Base-by-base conservation (phyloP, 2,113 vertebrate species). In the Cephalopholis sonnerati region DNA sequence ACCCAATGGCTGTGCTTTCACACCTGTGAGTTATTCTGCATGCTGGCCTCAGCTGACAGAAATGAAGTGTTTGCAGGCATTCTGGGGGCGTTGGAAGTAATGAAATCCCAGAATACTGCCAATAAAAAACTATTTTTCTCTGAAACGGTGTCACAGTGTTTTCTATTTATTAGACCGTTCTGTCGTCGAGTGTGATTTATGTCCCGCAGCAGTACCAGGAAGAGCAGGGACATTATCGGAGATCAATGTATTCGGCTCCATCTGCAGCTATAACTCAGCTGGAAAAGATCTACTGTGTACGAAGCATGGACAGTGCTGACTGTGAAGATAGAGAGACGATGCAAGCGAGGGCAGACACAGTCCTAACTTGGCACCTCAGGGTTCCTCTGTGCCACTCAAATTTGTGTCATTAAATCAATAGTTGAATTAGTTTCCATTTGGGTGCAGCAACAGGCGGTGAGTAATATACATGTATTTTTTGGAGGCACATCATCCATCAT, bases 151-250 rank as follows among this genome's bases (percentile, higher is more conserved):
- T 74, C 81, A 66, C 66, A 70, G 55, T 65, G 36, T 82, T 91
- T 86, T 84, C 73, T 77, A 89, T 89, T 88, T 88, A 89, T 89
- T 87, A 74, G 58, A 29, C 83, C 20, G 68, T 51, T 82, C 68
- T 85, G 86, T 86, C 70, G 9, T 22, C 0, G n/a, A 48, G 71
- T 70, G 32, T 71, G 86, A 89, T 90, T 85, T 68, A 88, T 83
- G 61, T 63, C 55, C 41, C 24, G 7, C 50, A 68, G 72, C 67
- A 58, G 58, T 81, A 77, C 65, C 48, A 58, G 44, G 76, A 82
- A 82, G 41, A 53, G 73, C 67, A 13, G 78, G 20, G 82, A 82
- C 55, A 67, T 87, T 80, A 88, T 89, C 74, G 76, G 77, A 78
- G 72, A 90, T 89, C 62, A 27, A 87, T 90, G 82, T 29, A 41